Base-by-base conservation (phyloP, 2,113 vertebrate species). In the Uria aalge region DNA sequence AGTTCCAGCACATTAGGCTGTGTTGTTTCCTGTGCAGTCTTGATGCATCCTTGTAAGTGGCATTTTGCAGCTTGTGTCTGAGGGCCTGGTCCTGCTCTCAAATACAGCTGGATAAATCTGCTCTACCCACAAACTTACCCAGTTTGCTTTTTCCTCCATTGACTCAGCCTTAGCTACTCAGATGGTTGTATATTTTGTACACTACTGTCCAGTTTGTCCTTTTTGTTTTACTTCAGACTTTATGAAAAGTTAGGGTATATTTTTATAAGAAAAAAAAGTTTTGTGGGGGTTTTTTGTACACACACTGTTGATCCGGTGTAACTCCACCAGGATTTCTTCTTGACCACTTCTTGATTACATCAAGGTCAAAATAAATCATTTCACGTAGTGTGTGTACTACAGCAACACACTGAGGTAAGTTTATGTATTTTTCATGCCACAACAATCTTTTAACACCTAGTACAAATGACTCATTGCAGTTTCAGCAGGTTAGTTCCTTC, bases 1-100 rank as follows among this genome's bases (percentile, higher is more conserved):
- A 62, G 20, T 66, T n/a, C 29, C 38, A 73, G 50, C 63, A 68
- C 0, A 1, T 27, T 69, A 32, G 56, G 11, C 15, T 36, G 9
- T 3, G 1, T 14, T 45, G 43, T 48, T 53, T 75, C 71, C 41
- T 82, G 81, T 15, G 18, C 40, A 53, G 74, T 85, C 93, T 85
- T 94, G 84, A 34, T 66, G 66, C 13, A 3, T 56, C 40, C 15
- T 41, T 0, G 0, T 50, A 56, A 56, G 22, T 0, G 0, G 9
- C 21, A 45, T 82, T 87, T 88, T 73, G 53, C 45, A 82, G 43
- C 9, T 48, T 41, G 66, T 57, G 90, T 43, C 57, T 82, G n/a
- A 79, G 40, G 43, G 55, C 47, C 68, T 72, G 45, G n/a, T 85
- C 15, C 36, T 85, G 30, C 63, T 69, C 23, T 66, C 71, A 75